Evolutionary conservation across 2,113 vertebrate species (phyloP).

Genomic region (Hyla sarda): DNA sequence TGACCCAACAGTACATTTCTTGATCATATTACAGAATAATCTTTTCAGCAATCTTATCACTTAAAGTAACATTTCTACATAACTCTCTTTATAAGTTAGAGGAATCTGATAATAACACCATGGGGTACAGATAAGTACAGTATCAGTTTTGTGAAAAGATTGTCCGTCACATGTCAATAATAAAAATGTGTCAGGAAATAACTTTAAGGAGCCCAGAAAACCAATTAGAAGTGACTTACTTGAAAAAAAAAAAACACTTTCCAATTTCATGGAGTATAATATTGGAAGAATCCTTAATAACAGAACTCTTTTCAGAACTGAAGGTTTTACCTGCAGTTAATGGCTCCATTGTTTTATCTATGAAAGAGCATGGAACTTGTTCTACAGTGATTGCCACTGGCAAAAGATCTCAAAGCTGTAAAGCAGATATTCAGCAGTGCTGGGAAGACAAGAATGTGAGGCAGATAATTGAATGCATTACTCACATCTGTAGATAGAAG

Average conservation of each 20-base stretch:
- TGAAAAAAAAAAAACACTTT: not conserved
- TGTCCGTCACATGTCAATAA: not conserved
- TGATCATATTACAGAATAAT: too few relatives aligned
- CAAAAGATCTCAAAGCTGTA: slow-evolving; percentile 30
- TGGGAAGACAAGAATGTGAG: not conserved
- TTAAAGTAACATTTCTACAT: not conserved
- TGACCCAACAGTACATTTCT: too few relatives aligned
- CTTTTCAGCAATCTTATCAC: not conserved
- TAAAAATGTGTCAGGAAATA: not conserved
- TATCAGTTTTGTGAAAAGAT: not conserved
- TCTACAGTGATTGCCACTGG: slow-evolving; percentile 10
- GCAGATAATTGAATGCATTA: slow-evolving; percentile 48
- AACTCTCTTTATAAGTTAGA: not conserved
- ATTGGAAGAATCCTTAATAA: not conserved
- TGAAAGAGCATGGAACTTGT: not conserved
- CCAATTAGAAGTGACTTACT: not conserved
- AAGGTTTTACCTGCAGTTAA: not conserved
- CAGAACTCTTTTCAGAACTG: not conserved
- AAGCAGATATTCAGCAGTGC: slow-evolving; percentile 27
- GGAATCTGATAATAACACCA: not conserved
- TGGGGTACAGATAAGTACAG: not conserved
- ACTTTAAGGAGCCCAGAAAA: not conserved
- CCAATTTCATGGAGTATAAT: not conserved
- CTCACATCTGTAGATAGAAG: slow-evolving; percentile 44
- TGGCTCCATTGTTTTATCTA: not conserved